Base-by-base conservation (phyloP, 2,888 invertebrate species). In the Andrena hattorfiana region DNA sequence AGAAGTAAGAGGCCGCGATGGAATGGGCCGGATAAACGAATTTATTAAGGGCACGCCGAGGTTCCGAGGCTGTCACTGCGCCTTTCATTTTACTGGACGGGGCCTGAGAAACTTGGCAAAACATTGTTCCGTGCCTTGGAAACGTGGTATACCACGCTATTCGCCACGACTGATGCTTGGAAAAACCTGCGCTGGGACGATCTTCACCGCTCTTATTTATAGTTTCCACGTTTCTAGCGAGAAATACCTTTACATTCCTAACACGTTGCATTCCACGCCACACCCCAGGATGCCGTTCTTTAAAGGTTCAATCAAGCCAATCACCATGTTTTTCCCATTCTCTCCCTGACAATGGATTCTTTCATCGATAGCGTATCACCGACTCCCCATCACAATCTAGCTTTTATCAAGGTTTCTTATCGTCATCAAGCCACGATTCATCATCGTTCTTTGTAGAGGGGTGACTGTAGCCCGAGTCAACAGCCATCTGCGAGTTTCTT, bases 401-500 rank as follows among this genome's bases (percentile, higher is more conserved):
- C 63, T 62, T 71, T 54, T 69, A 74, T 76, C 68, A 51, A 69
- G 77, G 83, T 87, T 90, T 91, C 90, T 90, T 90, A 79, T 83
- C 81, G 77, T 91, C 91, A 90, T 92, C 90, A 90, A 86, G 78
- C 85, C 60, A 81, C 90, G 86, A 91, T 92, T 92, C 90, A 89
- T 92, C 91, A 91, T 90, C 81, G 87, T 91, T 90, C 89, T 90
- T 90, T 77, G 78, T 67, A 56, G 51, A 62, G 4, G 28, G 42
- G 69, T 72, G 83, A 81, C 84, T 81, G 35, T 62, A 68, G 77
- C 69, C 69, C 62, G 62, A 80, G 84, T 76, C 78, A 51, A 69
- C 79, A 54, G 23, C 67, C 67, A 51, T 67, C 67, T 32, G 66
- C 30, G 69, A 59, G 70, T 78, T 79, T 68, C 63, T 72, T 74